Evolutionary conservation across 1,140 invertebrate genomes (phyloP).

Genomic region (Drosophila setifemur): DNA sequence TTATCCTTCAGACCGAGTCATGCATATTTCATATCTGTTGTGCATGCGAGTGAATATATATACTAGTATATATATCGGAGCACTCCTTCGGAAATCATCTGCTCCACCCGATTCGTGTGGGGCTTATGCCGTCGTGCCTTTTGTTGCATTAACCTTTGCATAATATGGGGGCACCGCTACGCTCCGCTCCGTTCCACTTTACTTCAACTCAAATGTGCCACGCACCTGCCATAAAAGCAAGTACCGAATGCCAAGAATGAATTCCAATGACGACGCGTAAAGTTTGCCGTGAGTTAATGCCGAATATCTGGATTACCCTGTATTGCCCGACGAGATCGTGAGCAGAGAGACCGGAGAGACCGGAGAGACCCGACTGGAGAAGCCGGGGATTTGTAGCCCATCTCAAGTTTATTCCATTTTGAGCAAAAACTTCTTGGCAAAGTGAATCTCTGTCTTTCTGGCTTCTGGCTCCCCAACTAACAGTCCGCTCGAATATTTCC

Average conservation of each 20-base stretch:
- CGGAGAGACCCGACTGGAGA: too few species aligned
- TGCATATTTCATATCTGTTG: conserved; percentile 19
- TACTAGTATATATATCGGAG: background rate
- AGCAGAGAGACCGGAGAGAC: too few species aligned
- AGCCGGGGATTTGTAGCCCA: too few species aligned
- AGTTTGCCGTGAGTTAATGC: background rate
- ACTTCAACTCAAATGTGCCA: background rate
- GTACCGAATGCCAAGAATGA: background rate
- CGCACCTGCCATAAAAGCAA: conserved; percentile 2
- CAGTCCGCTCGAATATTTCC: conserved; percentile 24
- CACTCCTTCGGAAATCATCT: background rate
- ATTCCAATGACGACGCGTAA: background rate
- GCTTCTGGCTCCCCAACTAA: background rate
- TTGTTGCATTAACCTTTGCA: conserved; percentile 58
- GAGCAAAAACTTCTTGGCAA: background rate
- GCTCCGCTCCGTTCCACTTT: too few species aligned
- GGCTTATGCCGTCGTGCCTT: conserved; percentile 13
- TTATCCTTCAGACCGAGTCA: background rate
- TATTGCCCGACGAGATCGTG: background rate
- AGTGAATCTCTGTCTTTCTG: background rate
- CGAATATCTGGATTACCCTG: background rate
- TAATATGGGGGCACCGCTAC: conserved; percentile 68
- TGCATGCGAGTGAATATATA: background rate
- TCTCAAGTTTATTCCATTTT: too few species aligned
- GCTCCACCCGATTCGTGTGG: background rate